A percentile compares a stretch with the other conserved stretches of the same genome.
These are phyloP conservation scores for Xiphydria camelus DNA, from an alignment of 2,888 invertebrate genomes.

Conservation along the genomic window DNA sequence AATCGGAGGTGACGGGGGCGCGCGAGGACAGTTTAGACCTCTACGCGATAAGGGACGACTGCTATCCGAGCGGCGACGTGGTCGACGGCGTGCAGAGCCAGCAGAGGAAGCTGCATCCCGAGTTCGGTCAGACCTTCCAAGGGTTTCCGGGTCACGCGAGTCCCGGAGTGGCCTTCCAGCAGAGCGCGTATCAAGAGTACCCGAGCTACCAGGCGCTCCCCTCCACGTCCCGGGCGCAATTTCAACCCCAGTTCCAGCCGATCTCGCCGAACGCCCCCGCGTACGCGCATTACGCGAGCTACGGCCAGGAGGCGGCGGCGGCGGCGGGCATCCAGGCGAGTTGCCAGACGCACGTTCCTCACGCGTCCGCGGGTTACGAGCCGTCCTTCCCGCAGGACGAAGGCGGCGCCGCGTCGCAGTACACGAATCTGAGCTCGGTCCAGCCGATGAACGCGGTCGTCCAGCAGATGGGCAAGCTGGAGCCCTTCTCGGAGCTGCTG, in stretches of 20 bases:
- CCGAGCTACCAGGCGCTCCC: constrained; percentile 40
- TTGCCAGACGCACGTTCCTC: constrained; percentile 7
- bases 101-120: constrained; percentile 57
- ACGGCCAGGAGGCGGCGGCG: constrained; percentile 29
- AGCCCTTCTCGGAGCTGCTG: constrained; percentile 69
- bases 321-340: constrained; percentile 19
- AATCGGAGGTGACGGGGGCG: constrained; percentile 45
- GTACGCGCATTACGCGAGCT: constrained; percentile 42
- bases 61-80: constrained; percentile 62
- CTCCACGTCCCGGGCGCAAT: constrained; percentile 47
- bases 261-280: constrained; percentile 27
- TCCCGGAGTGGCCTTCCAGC: constrained; percentile 26
- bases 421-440: constrained; percentile 71
- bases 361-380: constrained; percentile 35
- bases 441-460: constrained; percentile 51
- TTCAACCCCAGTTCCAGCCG: constrained; percentile 37
- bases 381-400: constrained; percentile 55
- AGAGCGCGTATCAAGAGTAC: constrained; percentile 32
- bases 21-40: constrained; percentile 66
- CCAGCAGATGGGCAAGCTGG: constrained; percentile 66
- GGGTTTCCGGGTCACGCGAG: constrained; percentile 36
- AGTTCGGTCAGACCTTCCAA: constrained; percentile 52
- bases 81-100: constrained; percentile 54
- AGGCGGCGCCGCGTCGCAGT: constrained; percentile 61
- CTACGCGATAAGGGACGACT: constrained; percentile 66